Evolutionary conservation across 2,797 vertebrate genomes (phyloP).

Genomic region (Microcaecilia unicolor): DNA sequence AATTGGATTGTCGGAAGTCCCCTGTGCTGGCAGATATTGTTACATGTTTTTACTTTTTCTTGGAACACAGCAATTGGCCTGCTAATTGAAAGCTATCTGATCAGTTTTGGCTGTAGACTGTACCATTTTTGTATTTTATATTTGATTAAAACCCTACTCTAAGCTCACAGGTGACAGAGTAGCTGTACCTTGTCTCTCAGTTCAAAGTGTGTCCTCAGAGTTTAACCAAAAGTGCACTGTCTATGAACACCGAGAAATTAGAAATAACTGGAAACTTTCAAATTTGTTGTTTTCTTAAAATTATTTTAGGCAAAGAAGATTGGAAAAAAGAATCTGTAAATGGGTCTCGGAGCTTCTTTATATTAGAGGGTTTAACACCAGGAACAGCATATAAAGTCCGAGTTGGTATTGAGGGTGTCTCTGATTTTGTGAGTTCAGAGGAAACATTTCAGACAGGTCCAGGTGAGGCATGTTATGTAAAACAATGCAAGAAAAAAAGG

Average conservation of each 20-base stretch:
- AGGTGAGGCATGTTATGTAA: conserved; percentile 70
- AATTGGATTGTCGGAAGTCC: too few species aligned
- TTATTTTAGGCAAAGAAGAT: conserved; percentile 85
- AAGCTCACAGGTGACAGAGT: too few species aligned
- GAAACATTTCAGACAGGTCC: conserved; percentile 84
- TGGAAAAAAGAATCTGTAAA: conserved; percentile 88
- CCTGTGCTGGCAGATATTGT: too few species aligned
- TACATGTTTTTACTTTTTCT: too few species aligned
- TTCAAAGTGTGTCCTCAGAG: conserved; percentile 17
- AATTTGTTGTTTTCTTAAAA: conserved; percentile 67
- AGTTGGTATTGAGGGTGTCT: conserved; percentile 77
- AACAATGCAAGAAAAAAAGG: too few species aligned
- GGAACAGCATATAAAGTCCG: conserved; percentile 87
- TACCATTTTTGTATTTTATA: neutral
- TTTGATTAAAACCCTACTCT: conserved; percentile 5
- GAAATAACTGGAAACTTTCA: conserved; percentile 45
- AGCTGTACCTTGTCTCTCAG: conserved; percentile 2
- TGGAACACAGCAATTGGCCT: too few species aligned
- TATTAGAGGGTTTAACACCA: conserved; percentile 85
- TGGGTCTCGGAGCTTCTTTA: conserved; percentile 77
- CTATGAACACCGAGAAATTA: conserved; percentile 25
- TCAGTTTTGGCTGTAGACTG: too few species aligned
- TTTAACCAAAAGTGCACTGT: conserved; percentile 27
- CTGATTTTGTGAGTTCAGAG: conserved; percentile 72
- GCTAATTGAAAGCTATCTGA: too few species aligned